Conservation (phyloP, 2,113 vertebrate species). For the Pterophyllum scalare region DNA sequence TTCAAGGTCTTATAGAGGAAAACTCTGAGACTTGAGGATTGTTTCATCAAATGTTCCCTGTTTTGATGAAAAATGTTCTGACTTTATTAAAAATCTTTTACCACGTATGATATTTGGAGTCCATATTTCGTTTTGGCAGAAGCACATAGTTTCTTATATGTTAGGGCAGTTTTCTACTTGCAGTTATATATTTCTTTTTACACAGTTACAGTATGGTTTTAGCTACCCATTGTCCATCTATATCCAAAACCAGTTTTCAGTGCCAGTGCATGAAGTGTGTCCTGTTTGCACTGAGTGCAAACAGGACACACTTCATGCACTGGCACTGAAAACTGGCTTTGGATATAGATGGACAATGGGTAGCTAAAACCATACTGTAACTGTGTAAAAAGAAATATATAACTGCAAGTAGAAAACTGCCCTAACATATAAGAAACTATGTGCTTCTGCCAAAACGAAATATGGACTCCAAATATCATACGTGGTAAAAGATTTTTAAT, state of each 20-base stretch:
- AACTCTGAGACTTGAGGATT: slow-evolving; percentile 23
- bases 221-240: too few relatives aligned
- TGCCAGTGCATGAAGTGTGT: too few relatives aligned
- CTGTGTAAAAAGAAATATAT: neutral
- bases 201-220: too few relatives aligned
- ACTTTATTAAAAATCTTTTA: slow-evolving; percentile 15
- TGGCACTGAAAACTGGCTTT: too few relatives aligned
- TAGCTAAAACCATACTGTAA: too few relatives aligned
- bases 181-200: neutral
- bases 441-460: neutral
- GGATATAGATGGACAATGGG: too few relatives aligned
- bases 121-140: slow-evolving; percentile 15
- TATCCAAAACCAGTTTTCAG: too few relatives aligned
- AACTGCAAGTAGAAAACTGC: neutral
- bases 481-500: neutral
- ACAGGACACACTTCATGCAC: too few relatives aligned
- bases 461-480: slow-evolving; percentile 41
- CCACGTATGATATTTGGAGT: slow-evolving; percentile 30
- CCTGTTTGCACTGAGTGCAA: too few relatives aligned
- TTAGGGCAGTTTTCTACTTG: neutral
- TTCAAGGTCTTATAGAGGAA: slow-evolving; percentile 27
- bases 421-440: neutral
- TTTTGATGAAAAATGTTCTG: slow-evolving; percentile 39
- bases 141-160: neutral
- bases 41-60: slow-evolving; percentile 14